Conservation (phyloP, 2,888 invertebrate genomes). For the Chesias legatella region DNA sequence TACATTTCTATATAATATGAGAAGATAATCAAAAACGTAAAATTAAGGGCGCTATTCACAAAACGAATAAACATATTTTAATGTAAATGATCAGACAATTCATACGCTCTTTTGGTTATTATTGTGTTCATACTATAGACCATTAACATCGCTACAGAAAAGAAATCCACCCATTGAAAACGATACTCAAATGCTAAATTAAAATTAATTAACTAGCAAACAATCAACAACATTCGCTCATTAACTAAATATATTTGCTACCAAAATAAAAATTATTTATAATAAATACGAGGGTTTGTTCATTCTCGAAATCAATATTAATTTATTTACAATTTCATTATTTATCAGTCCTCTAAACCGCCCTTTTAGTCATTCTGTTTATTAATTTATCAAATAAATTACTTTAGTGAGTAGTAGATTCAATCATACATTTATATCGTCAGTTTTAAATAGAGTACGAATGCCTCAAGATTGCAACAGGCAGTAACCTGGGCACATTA, state of each 20-base stretch:
- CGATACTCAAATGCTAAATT: conserved; percentile 50
- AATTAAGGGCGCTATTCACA: no score
- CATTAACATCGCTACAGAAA: conserved; percentile 45
- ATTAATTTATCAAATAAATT: conserved; percentile 13
- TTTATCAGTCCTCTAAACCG: conserved; percentile 65
- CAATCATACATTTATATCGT: neutral
- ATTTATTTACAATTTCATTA: conserved; percentile 62
- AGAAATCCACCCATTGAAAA: conserved; percentile 40
- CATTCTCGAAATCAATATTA: conserved; percentile 65
- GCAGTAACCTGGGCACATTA: no score
- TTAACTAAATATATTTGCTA: conserved; percentile 55
- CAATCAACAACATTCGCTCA: conserved; percentile 59
- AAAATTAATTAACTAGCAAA: conserved; percentile 61
- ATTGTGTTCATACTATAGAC: neutral
- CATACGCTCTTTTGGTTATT: no score
- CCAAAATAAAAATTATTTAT: conserved; percentile 50
- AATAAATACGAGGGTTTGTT: conserved; percentile 42
- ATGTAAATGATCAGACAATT: no score
- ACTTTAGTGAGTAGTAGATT: conserved; percentile 2
- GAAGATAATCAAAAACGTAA: no score
- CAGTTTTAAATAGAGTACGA: no score
- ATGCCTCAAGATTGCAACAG: no score
- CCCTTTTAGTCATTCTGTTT: conserved; percentile 17
- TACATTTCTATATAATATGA: no score
- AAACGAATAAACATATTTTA: no score